phyloP scores from a whole-genome alignment of 2,888 invertebrate species.

The Zygaena filipendulae region DNA sequence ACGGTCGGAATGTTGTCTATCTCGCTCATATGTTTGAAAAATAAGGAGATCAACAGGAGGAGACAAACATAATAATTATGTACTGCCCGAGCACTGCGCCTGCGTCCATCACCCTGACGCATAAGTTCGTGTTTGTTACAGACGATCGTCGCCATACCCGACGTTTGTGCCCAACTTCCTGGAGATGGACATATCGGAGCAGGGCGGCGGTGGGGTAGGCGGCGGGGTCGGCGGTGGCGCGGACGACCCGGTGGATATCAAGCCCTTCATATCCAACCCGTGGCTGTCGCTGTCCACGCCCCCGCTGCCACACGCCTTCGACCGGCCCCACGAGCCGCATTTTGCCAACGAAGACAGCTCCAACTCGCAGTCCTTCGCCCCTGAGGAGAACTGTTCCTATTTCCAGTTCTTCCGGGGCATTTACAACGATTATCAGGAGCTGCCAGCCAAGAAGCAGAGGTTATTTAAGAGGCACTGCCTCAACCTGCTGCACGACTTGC shows the following conservation, averaged over 20 bases:
- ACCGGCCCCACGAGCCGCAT: conserved; percentile 3
- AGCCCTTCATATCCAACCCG: conserved; percentile 23
- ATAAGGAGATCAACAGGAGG: too few species aligned
- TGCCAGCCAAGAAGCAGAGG: conserved; percentile 33
- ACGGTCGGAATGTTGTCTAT: too few species aligned
- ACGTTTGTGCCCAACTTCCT: conserved; percentile 26
- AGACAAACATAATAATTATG: too few species aligned
- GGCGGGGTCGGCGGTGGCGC: conserved; percentile 10
- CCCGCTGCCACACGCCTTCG: conserved; percentile 1
- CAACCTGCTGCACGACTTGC: conserved; percentile 35
- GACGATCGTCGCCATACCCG: conserved; percentile 30
- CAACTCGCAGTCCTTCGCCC: conserved; percentile 29
- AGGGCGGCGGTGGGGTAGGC: conserved; percentile 6
- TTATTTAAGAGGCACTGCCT: conserved; percentile 45
- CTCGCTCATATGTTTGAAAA: too few species aligned
- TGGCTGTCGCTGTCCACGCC: conserved; percentile 22
- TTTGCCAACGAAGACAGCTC: conserved; percentile 26
- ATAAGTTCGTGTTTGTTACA: conserved; percentile 18
- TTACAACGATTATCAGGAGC: conserved; percentile 41
- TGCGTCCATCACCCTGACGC: too few species aligned
- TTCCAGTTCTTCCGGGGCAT: conserved; percentile 57
- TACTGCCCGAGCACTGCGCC: too few species aligned
- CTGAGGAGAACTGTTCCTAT: conserved; percentile 46
- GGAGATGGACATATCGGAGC: conserved; percentile 24
- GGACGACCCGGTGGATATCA: conserved; percentile 22